phyloP scores from a whole-genome alignment of 2,113 vertebrate species.

The Phyllostomus hastatus region DNA sequence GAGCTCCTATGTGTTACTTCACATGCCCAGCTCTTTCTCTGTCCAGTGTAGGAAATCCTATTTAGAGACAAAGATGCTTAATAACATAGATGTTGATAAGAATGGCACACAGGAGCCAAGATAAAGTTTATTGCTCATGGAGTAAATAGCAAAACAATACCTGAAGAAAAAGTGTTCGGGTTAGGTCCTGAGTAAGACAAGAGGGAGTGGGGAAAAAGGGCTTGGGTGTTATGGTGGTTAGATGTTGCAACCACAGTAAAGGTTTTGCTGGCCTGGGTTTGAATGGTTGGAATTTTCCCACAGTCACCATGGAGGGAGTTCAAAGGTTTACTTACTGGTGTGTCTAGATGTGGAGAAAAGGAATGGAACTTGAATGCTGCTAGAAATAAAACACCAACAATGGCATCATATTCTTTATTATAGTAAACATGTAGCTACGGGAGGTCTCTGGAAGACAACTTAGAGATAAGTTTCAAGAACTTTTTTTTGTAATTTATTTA shows the following conservation, averaged over 20 bases:
- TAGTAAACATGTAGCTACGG: background rate
- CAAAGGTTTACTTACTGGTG: background rate
- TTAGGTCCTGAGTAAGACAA: background rate
- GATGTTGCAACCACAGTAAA: background rate
- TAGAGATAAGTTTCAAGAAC: background rate
- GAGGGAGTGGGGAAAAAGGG: background rate
- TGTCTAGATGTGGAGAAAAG: fast-evolving
- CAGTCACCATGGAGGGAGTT: fast-evolving
- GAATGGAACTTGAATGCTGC: fast-evolving
- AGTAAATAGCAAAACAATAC: background rate
- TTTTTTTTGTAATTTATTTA: background rate
- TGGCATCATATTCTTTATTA: background rate
- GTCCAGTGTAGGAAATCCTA: background rate
- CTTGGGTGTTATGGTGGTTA: background rate
- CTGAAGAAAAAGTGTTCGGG: background rate
- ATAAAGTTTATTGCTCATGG: background rate
- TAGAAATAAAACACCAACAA: background rate
- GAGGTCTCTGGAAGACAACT: background rate
- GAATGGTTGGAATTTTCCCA: background rate
- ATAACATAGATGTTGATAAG: background rate
- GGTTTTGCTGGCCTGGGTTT: background rate
- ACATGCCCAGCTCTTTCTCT: background rate
- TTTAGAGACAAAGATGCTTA: background rate
- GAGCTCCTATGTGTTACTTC: background rate
- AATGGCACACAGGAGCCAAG: background rate